Evolutionary conservation across 2,888 invertebrate species (phyloP).

Genomic region (Eugnorisma glareosa): DNA sequence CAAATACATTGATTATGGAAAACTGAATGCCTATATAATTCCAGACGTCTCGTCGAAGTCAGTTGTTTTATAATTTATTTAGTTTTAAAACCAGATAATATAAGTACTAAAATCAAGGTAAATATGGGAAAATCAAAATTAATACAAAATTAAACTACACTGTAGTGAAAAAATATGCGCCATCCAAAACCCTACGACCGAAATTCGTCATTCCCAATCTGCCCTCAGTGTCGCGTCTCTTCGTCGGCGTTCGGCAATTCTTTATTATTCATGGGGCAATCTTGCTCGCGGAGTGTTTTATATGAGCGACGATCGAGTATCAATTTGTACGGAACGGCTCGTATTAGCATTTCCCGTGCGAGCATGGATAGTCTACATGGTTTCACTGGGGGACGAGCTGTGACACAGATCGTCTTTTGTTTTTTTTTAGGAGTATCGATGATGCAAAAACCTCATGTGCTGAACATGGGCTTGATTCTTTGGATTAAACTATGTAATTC

Average conservation of each 20-base stretch:
- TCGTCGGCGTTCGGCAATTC: constrained; percentile 85
- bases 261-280: constrained; percentile 90
- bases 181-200: background rate
- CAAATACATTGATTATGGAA: background rate
- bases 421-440: constrained; percentile 14
- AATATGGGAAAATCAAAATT: background rate
- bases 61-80: background rate
- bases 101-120: background rate
- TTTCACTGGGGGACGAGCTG: constrained; percentile 72
- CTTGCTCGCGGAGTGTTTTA: constrained; percentile 89
- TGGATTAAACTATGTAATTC: background rate
- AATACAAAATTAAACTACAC: background rate
- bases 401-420: constrained; percentile 37
- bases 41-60: background rate
- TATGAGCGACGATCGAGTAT: constrained; percentile 91
- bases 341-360: constrained; percentile 87
- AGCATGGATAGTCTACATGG: constrained; percentile 88
- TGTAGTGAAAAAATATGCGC: background rate
- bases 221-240: constrained; percentile 71
- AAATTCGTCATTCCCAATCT: constrained; percentile 71
- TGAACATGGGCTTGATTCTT: background rate
- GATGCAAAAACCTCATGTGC: background rate
- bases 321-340: constrained; percentile 88
- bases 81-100: background rate
- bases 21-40: background rate